Base-by-base conservation (phyloP, 1,140 invertebrate species). In the Cydia fagiglandana region DNA sequence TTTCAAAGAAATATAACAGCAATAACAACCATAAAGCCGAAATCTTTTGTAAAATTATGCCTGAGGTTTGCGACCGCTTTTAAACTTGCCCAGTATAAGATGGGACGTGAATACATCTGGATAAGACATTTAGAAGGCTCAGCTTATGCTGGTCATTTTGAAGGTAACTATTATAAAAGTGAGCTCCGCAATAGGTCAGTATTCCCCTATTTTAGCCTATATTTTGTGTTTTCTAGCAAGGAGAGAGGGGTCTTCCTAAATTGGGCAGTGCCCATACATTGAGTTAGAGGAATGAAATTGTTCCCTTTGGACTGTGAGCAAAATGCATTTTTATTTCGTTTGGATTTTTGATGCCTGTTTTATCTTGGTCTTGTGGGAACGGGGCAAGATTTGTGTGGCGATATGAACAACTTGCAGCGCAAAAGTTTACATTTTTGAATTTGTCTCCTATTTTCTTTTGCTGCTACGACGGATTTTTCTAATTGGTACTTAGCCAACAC, bases 1-100 rank as follows among this genome's bases (percentile, higher is more conserved):
- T 76, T 76, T 70, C 76, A 73, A 64, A 76, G 76, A 76, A 73
- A 76, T 76, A 76, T 76, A 76, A 76, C 64, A 68, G 75, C 75
- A 76, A 75, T 75, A 75, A 64, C 74, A 64, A 64, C 74, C 66
- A 41, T 75, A 76, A 76, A 76, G 75, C 75, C 66, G 34, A 76
- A 76, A 70, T 61, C 75, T 70, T 76, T 76, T 73, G 66, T 73
- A 24, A 41, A 64, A 64, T 64, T 70, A 70, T 70, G 66, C 66
- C 66, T 45, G 66, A 70, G 66, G 66, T 45, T 70, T 70, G 66
- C 66, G 66, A 70, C 66, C 66, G 34, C 66, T 41, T 38, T 70
- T 70, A 41, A 24, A 70, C 30, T 20, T 41, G 30, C 15, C 66
- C 38, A 70, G n/a, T 70, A 0, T 38, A 41, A 70, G 30, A 41